Evolutionary conservation across 92 coral and sea anemone genomes (phyloP).

Genomic region (Ricordea florida): DNA sequence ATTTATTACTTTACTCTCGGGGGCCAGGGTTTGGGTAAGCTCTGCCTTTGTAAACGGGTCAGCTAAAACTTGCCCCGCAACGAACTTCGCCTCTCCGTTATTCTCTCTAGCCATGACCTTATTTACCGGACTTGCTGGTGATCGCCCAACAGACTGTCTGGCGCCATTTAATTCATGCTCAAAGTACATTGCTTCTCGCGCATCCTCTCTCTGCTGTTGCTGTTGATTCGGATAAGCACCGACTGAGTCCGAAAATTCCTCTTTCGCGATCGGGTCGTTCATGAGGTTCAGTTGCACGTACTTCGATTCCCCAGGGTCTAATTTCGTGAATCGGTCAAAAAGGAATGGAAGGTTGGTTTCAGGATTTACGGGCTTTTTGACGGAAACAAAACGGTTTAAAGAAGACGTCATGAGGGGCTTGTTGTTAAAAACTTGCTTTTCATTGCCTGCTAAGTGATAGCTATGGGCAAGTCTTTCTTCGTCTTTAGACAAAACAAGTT

Average conservation of each 20-base stretch:
- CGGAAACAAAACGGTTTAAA: neutral
- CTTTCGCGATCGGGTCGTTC: constrained; percentile 5
- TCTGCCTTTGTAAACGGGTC: neutral
- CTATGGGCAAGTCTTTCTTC: neutral
- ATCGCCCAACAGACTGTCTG: neutral
- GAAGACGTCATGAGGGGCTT: neutral
- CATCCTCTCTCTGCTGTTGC: constrained; percentile 12
- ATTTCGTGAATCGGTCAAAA: neutral
- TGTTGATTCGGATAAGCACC: neutral
- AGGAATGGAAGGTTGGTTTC: neutral
- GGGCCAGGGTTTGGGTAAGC: neutral
- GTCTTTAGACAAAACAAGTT: neutral
- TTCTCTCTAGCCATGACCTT: neutral
- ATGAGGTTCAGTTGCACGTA: neutral
- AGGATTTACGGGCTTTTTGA: neutral
- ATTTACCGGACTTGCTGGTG: constrained; percentile 1
- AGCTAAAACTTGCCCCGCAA: neutral
- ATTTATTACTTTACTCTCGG: neutral
- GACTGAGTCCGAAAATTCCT: neutral
- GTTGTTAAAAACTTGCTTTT: neutral
- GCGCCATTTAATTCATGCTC: constrained; percentile 30
- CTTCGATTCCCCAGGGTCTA: constrained; percentile 15
- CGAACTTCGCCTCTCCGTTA: neutral
- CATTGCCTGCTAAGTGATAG: neutral
- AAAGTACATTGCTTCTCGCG: constrained; percentile 12